Evolutionary conservation across 2,113 vertebrate genomes (phyloP).

Genomic region (Apodemus speciosus): DNA sequence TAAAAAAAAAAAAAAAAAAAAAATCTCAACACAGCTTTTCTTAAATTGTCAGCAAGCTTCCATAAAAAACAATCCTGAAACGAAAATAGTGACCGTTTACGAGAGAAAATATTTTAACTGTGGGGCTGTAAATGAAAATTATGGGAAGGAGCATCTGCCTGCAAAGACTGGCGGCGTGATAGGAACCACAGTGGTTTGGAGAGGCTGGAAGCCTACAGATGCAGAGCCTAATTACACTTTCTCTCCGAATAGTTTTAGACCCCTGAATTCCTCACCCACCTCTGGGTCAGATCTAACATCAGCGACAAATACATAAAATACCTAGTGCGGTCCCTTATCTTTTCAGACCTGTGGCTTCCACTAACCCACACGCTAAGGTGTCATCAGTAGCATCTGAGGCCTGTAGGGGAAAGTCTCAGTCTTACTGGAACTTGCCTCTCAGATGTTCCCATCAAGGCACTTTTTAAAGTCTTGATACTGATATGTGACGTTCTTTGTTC

Average conservation of each 20-base stretch:
- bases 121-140: background rate
- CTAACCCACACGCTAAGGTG: background rate
- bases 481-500: background rate
- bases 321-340: background rate
- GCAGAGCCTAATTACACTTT: background rate
- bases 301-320: background rate
- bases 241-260: background rate
- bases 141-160: background rate
- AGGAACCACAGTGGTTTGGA: background rate
- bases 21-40: background rate
- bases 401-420: background rate
- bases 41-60: background rate
- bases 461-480: background rate
- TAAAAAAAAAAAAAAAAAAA: background rate
- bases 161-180: background rate
- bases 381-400: background rate
- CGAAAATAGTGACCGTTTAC: background rate
- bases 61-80: background rate
- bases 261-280: background rate
- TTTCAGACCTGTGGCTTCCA: background rate
- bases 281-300: background rate
- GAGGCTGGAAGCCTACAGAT: background rate
- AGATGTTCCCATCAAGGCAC: background rate
- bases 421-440: background rate
- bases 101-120: background rate